phyloP scores from a whole-genome alignment of 2,797 vertebrate species.

The Halcyon chelicuti region DNA sequence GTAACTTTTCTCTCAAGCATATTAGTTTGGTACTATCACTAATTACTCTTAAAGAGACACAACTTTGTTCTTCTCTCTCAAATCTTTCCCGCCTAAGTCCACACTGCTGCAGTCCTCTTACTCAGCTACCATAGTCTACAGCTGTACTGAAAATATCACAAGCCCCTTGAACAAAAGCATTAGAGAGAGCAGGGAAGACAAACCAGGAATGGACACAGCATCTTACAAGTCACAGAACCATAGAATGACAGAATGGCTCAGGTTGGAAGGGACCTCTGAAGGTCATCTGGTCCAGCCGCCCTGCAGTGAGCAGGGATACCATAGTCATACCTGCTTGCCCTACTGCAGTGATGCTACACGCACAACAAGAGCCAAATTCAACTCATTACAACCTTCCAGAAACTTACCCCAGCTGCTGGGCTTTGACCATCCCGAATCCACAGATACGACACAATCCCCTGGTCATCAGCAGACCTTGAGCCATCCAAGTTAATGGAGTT shows the following conservation, averaged over 20 bases:
- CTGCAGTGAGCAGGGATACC: no score
- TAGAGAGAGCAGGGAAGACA: not conserved
- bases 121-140: not conserved
- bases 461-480: conserved; percentile 86
- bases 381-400: not conserved
- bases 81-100: not conserved
- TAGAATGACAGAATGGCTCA: no score
- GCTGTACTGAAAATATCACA: not conserved
- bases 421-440: conserved; percentile 91
- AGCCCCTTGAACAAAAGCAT: not conserved
- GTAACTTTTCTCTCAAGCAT: not conserved
- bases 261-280: no score
- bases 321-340: not conserved
- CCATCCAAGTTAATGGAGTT: conserved; percentile 89
- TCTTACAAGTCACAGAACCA: no score
- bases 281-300: no score
- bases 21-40: not conserved
- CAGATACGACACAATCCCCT: conserved; percentile 81
- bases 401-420: conserved; percentile 91
- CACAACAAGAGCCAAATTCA: not conserved
- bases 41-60: not conserved
- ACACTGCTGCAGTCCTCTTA: not conserved
- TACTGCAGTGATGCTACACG: fast-evolving
- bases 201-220: not conserved
- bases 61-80: not conserved